phyloP scores from a whole-genome alignment of 2,888 invertebrate genomes.

The Luperina testacea region DNA sequence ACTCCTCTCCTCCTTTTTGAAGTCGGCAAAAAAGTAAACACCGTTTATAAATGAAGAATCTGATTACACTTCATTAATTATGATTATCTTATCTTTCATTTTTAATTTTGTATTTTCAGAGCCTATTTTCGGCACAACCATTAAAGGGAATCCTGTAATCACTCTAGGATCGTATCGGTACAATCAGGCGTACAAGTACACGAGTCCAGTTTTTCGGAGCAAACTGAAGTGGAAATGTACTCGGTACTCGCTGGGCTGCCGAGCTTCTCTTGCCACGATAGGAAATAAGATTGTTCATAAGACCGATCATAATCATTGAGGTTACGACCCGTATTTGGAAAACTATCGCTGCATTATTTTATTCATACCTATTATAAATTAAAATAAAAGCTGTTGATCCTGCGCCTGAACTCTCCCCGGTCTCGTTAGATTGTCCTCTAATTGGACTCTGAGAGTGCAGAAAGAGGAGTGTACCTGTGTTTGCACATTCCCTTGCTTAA shows the following conservation, averaged over 20 bases:
- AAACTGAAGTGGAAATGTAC: slow-evolving; percentile 49
- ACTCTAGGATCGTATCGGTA: slow-evolving; percentile 23
- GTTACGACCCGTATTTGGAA: background rate
- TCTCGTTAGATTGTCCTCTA: no score
- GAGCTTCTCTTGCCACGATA: slow-evolving; percentile 15
- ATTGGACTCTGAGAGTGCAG: no score
- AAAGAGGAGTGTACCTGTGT: no score
- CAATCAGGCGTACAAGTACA: slow-evolving; percentile 11
- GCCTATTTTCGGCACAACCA: slow-evolving; percentile 41
- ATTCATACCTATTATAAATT: background rate
- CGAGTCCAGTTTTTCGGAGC: background rate
- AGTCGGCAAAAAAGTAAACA: background rate
- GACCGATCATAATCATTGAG: slow-evolving; percentile 38
- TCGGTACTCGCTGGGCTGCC: slow-evolving; percentile 31
- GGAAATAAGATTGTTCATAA: slow-evolving; percentile 22
- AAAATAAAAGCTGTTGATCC: background rate
- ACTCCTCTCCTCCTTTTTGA: no score
- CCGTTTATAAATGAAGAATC: background rate
- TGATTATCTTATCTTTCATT: background rate
- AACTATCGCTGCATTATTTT: background rate
- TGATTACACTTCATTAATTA: background rate
- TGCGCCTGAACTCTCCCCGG: background rate
- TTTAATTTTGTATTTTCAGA: slow-evolving; percentile 29
- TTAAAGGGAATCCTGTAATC: slow-evolving; percentile 23
- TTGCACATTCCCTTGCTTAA: no score